Percentiles rank a stretch among this genome's conserved stretches.
These are phyloP conservation scores for Typhlomys cinereus DNA, from an alignment of 2,113 vertebrate species.

Conservation along the genomic window DNA sequence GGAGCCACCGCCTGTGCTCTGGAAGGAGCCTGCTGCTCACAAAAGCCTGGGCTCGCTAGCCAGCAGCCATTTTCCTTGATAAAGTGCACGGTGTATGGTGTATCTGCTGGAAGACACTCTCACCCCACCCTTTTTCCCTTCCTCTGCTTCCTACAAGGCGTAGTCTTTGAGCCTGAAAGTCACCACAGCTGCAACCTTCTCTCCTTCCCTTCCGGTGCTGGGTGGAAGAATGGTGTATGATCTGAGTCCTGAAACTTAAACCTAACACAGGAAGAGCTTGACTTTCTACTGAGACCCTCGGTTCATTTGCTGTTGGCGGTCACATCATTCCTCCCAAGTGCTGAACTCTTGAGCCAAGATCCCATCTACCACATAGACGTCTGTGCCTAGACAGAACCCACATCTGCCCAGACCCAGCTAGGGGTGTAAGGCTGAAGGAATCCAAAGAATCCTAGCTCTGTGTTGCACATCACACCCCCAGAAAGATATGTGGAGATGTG, in stretches of 20 bases:
- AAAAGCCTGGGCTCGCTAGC: slow-evolving; percentile 21
- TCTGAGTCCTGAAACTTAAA: not conserved
- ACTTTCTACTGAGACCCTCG: not conserved
- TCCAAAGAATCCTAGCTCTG: not conserved
- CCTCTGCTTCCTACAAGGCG: slow-evolving; percentile 37
- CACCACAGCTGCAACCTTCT: not conserved
- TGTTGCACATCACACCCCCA: not conserved
- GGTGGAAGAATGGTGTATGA: not conserved
- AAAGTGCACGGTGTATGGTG: not conserved
- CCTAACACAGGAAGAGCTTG: not conserved
- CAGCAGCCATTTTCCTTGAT: slow-evolving; percentile 59
- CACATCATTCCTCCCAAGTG: not conserved
- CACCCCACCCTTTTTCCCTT: slow-evolving; percentile 24
- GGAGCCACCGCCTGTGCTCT: not conserved
- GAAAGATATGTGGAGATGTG: not conserved
- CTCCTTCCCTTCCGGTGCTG: not conserved
- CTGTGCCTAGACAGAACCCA: not conserved
- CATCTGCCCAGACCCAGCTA: not conserved
- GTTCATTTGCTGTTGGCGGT: not conserved
- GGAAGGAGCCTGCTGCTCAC: not conserved
- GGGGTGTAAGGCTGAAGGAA: not conserved
- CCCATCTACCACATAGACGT: not conserved
- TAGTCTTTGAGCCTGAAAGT: slow-evolving; percentile 38
- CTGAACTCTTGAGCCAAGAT: not conserved
- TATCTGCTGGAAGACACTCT: not conserved